These are phyloP conservation scores for Neotragus pygmaeus DNA, from an alignment of 2,113 vertebrate species.

Conservation along the genomic window DNA sequence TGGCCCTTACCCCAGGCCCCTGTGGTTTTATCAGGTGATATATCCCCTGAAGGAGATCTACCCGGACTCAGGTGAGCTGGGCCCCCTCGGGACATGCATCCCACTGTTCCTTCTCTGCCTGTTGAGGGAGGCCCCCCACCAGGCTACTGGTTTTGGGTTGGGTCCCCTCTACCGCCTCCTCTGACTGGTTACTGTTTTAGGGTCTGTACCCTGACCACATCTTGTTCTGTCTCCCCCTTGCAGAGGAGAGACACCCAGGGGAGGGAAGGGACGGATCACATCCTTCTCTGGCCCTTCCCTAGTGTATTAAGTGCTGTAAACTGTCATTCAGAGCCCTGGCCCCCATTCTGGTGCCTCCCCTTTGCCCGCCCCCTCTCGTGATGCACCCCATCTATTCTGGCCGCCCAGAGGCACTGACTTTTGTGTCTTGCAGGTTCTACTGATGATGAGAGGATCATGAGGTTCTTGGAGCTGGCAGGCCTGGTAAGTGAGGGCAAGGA, in stretches of 20 bases:
- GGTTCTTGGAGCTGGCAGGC: constrained; percentile 90
- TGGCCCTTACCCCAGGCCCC: neutral
- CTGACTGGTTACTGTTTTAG: neutral
- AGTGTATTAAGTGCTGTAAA: fast-evolving
- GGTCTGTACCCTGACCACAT: neutral
- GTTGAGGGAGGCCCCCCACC: neutral
- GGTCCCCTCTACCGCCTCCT: neutral
- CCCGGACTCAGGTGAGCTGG: constrained; percentile 88
- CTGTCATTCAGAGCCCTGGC: neutral
- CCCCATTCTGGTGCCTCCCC: neutral
- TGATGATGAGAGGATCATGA: constrained; percentile 93
- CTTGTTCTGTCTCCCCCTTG: neutral
- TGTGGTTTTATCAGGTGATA: constrained; percentile 86
- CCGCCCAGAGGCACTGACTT: neutral
- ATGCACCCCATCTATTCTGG: fast-evolving
- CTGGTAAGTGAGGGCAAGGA: constrained; percentile 85
- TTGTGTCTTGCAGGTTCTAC: constrained; percentile 82
- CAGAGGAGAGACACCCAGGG: neutral
- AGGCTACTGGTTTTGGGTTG: neutral
- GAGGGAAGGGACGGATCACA: neutral
- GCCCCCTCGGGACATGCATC: neutral
- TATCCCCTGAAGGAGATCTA: constrained; percentile 96
- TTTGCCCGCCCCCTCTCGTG: neutral
- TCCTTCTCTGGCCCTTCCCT: neutral
- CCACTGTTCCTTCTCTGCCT: neutral